Conservation (phyloP, 1,140 invertebrate genomes). For the Drosophila suzukii region DNA sequence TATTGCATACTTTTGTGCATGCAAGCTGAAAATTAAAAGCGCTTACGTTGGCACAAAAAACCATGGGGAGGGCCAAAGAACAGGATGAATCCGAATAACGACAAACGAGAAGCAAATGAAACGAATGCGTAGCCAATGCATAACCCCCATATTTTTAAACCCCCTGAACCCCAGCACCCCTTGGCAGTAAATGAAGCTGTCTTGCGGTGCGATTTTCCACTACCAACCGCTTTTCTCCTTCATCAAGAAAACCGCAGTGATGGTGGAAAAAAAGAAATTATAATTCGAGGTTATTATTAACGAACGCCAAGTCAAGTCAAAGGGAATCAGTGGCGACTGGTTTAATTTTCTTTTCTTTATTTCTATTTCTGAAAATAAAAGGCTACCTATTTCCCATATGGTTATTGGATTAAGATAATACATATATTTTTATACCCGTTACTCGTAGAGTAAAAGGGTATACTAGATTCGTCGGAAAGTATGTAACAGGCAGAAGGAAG, state of each 20-base stretch:
- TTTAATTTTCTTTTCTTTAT: not conserved
- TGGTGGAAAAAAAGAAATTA: conserved; percentile 21
- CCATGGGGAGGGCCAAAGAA: conserved; percentile 9
- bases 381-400: too few relatives aligned
- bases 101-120: conserved; percentile 58
- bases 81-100: conserved; percentile 26
- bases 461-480: too few relatives aligned
- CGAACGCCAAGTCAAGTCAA: conserved; percentile 12
- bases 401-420: not conserved
- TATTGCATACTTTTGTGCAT: conserved; percentile 83
- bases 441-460: too few relatives aligned
- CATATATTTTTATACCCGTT: too few relatives aligned
- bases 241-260: conserved; percentile 18
- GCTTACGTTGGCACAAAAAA: conserved; percentile 69
- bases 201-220: conserved; percentile 23
- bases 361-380: not conserved
- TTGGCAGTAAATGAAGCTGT: conserved; percentile 62
- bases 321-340: not conserved
- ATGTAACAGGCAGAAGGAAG: too few relatives aligned
- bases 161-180: not conserved
- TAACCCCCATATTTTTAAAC: conserved; percentile 5
- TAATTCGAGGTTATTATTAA: conserved; percentile 67
- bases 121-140: conserved; percentile 53
- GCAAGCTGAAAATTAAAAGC: conserved; percentile 83
- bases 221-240: conserved; percentile 12